Evolutionary conservation across 2,113 vertebrate genomes (phyloP).

Genomic region (Sminthopsis crassicaudata): DNA sequence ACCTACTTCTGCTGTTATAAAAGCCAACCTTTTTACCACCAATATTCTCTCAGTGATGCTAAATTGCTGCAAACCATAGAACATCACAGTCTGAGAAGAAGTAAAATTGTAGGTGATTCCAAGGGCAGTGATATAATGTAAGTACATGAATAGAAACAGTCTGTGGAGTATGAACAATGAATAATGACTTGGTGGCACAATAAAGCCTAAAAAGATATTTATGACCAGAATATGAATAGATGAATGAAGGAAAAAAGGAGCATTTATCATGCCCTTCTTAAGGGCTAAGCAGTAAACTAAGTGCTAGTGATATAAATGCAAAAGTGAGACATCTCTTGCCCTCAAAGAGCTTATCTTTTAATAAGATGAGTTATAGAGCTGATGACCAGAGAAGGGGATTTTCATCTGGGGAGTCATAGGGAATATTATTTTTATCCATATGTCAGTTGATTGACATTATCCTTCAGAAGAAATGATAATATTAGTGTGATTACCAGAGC

Average conservation of each 20-base stretch:
- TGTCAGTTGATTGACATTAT: neutral
- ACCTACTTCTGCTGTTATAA: neutral
- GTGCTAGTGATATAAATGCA: neutral
- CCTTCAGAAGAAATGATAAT: neutral
- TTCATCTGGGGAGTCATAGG: neutral
- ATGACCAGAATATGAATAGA: neutral
- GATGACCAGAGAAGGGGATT: neutral
- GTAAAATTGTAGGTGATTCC: neutral
- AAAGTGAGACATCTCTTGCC: neutral
- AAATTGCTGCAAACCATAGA: neutral
- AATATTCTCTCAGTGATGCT: neutral
- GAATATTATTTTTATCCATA: neutral
- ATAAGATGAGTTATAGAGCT: neutral
- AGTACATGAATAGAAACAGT: neutral
- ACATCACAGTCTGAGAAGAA: neutral
- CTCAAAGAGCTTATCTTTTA: neutral
- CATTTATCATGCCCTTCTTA: neutral
- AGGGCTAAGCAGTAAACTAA: neutral
- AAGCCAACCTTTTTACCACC: neutral
- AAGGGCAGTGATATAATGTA: neutral
- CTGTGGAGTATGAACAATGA: neutral
- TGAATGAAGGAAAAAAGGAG: neutral
- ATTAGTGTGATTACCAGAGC: neutral
- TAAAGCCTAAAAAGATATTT: neutral
- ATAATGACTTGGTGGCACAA: neutral